phyloP scores from a whole-genome alignment of 2,888 invertebrate genomes.

The Biston betularia region DNA sequence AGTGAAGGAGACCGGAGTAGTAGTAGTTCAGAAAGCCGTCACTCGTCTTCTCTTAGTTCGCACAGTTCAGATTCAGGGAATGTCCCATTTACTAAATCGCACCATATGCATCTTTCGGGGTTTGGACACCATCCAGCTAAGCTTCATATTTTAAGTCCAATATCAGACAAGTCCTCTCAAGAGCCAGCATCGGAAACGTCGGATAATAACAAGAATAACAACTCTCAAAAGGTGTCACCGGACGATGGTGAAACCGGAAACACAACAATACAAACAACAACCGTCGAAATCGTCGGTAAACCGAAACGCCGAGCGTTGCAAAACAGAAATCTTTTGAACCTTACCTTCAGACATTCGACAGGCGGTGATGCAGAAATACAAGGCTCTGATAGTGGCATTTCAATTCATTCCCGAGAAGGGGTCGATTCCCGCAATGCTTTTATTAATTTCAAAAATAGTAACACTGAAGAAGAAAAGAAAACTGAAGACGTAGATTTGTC shows the following conservation, averaged over 20 bases:
- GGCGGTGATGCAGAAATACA: conserved; percentile 91
- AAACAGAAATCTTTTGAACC: conserved; percentile 91
- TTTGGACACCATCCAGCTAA: conserved; percentile 91
- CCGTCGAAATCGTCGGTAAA: conserved; percentile 83
- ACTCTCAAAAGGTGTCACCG: conserved; percentile 92
- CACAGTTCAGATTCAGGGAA: conserved; percentile 94
- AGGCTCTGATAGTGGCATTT: conserved; percentile 95
- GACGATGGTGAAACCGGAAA: conserved; percentile 85
- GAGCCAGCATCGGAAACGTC: conserved; percentile 94
- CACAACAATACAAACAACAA: conserved; percentile 77
- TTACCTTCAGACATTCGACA: conserved; percentile 88
- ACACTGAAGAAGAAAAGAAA: conserved; percentile 80
- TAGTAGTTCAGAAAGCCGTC: conserved; percentile 93
- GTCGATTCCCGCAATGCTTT: conserved; percentile 89
- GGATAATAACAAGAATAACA: conserved; percentile 92
- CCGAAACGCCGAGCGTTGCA: conserved; percentile 89
- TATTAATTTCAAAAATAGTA: conserved; percentile 87
- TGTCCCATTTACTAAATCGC: conserved; percentile 86
- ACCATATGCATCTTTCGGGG: conserved; percentile 88
- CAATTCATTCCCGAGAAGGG: conserved; percentile 93
- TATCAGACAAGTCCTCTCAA: conserved; percentile 95
- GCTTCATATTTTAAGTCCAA: conserved; percentile 94
- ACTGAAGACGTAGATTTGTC: conserved; percentile 89
- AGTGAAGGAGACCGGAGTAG: conserved; percentile 95
- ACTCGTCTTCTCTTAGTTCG: conserved; percentile 93